Evolutionary conservation across 2,888 invertebrate species (phyloP), one percentile per base, ranked within the genome.

Genomic region (Nezara viridula): DNA sequence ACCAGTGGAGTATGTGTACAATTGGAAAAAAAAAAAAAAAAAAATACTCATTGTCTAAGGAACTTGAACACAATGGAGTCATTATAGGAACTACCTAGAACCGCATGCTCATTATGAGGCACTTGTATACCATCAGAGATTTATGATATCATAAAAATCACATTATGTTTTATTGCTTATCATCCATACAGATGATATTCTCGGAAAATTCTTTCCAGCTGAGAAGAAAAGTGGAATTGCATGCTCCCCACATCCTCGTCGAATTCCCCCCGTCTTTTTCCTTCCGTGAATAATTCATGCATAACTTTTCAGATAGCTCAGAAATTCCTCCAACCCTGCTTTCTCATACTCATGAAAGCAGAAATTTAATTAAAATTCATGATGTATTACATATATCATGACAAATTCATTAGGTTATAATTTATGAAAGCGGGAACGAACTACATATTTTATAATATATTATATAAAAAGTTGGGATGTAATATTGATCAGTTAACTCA

Each of bases 341-440:
- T 66, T 66, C 66, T 32, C 32, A 66, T 32, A 32, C 32, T 32
- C 32, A 37, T 66, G 66, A 66, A 32, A 66, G 66, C 16, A 32
- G 66, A 66, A 66, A 66, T 66, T 66, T 66, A 66, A 66, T 66
- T 66, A 66, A 66, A 66, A 66, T 32, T 32, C 66, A 32, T 66
- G 19, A 19, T 66, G 2, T 32, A 66, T 66, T 19, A 32, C 32
- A 32, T 37, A 66, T 66, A 19, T 66, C 3, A 66, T 66, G 32
- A 32, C 66, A 66, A 66, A 32, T 66, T 19, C 66, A 37, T 66
- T 32, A 60, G 12, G 14, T 27, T 60, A 12, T 3, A 60, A 60
- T n/a, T 27, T 14, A 60, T 60, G n/a, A 60, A 27, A 2, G 27
- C 55, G n/a, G n/a, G 7, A 55, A 55, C 52, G 52, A 55, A 2